Conservation (phyloP, 1,140 invertebrate species). For the Ectropis grisescens region DNA sequence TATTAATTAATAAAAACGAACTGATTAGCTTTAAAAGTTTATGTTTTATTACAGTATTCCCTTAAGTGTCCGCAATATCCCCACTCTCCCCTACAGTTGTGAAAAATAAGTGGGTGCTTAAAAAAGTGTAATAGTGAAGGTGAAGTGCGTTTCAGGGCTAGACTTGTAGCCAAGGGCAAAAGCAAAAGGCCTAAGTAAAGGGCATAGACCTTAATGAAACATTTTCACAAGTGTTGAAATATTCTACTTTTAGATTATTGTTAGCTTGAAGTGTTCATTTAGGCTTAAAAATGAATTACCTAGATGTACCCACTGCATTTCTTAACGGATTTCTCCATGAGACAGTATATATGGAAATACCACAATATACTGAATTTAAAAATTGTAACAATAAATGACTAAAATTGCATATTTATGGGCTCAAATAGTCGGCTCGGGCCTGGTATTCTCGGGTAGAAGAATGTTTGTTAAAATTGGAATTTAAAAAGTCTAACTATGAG, state of each 20-base stretch:
- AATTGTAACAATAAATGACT: slow-evolving; percentile 1
- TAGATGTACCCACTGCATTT: slow-evolving; percentile 5
- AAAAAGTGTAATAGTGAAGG: neutral
- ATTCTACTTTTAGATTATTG: slow-evolving; percentile 3
- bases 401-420: slow-evolving; percentile 3
- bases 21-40: too few species aligned
- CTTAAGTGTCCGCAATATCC: too few species aligned
- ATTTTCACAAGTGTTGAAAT: slow-evolving; percentile 2
- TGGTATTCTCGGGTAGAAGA: slow-evolving; percentile 1
- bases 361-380: slow-evolving; percentile 1
- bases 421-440: slow-evolving; percentile 1
- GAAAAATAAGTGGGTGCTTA: slow-evolving; percentile 4
- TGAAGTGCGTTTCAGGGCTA: neutral
- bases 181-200: neutral
- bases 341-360: slow-evolving; percentile 5
- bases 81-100: slow-evolving; percentile 1
- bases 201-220: slow-evolving; percentile 7
- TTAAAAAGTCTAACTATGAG: slow-evolving; percentile 2
- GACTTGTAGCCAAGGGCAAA: slow-evolving; percentile 4
- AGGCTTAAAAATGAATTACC: neutral
- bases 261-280: slow-evolving; percentile 2
- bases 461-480: slow-evolving; percentile 2
- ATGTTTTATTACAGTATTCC: too few species aligned
- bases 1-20: too few species aligned
- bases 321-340: slow-evolving; percentile 2